A percentile compares a stretch with the other conserved stretches of the same genome.
Evolutionary conservation across 2,797 vertebrate genomes (phyloP).

Genomic region (Botia kubotai): DNA sequence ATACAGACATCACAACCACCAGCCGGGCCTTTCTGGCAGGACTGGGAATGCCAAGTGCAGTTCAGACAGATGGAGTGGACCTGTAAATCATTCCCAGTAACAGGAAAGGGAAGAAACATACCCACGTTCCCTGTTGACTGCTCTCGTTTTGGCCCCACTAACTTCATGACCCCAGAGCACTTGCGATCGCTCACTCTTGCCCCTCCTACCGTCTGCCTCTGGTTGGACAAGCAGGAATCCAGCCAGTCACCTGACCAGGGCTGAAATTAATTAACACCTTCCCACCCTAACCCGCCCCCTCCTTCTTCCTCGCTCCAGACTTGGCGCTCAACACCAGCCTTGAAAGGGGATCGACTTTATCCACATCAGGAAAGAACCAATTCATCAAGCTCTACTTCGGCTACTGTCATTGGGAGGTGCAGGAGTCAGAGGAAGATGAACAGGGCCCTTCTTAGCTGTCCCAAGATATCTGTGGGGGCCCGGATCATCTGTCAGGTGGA

Average conservation of each 20-base stretch:
- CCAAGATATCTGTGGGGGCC: slow-evolving; percentile 20
- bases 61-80: slow-evolving; percentile 35
- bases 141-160: neutral
- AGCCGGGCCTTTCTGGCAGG: slow-evolving; percentile 9
- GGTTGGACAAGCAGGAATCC: slow-evolving; percentile 31
- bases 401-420: slow-evolving; percentile 12
- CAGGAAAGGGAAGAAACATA: slow-evolving; percentile 45
- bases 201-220: neutral
- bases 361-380: slow-evolving; percentile 43
- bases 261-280: slow-evolving; percentile 62
- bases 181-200: slow-evolving; percentile 1
- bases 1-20: slow-evolving; percentile 63
- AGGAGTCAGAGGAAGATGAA: slow-evolving; percentile 28
- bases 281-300: slow-evolving; percentile 30
- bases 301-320: slow-evolving; percentile 1
- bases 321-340: slow-evolving; percentile 9
- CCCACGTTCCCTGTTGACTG: slow-evolving; percentile 16
- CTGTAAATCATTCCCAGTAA: slow-evolving; percentile 60
- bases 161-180: neutral
- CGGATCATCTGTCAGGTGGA: slow-evolving; percentile 40
- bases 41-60: slow-evolving; percentile 39
- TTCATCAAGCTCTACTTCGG: slow-evolving; percentile 48
- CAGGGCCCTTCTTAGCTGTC: slow-evolving; percentile 40
- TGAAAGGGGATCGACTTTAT: slow-evolving; percentile 40
- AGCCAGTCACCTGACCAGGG: slow-evolving; percentile 41